Conservation (phyloP, 2,113 vertebrate species). For the Vanacampus margaritifer region DNA sequence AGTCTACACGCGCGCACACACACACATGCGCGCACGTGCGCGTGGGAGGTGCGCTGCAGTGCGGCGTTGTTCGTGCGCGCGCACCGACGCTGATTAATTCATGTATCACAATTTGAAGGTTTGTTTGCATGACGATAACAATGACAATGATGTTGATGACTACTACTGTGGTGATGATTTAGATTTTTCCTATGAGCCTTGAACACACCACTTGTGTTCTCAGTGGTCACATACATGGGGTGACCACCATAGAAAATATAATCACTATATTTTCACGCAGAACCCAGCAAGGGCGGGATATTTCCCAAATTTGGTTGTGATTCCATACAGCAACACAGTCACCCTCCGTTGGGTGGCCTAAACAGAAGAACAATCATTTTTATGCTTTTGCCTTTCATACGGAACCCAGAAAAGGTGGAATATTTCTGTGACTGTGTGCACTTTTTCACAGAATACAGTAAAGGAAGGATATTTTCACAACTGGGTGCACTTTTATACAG, state of each 20-base stretch:
- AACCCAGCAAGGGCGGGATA: no score
- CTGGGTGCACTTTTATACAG: background rate
- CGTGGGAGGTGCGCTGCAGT: background rate
- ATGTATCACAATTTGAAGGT: background rate
- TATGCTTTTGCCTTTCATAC: background rate
- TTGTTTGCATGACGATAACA: background rate
- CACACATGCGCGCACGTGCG: no score
- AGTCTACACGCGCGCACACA: background rate
- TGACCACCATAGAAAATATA: no score
- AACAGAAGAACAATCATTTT: background rate
- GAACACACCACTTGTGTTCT: background rate
- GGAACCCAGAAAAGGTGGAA: background rate
- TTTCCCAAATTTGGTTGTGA: background rate
- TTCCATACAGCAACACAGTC: background rate
- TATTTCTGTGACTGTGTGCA: background rate
- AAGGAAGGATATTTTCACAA: background rate
- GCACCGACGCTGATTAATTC: background rate
- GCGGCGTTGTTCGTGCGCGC: background rate
- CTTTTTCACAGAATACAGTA: background rate
- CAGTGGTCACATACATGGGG: no score
- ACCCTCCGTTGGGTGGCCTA: background rate
- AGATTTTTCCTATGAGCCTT: background rate
- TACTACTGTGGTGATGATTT: no score
- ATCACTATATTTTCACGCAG: no score
- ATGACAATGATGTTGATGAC: background rate